phyloP scores from a whole-genome alignment of 2,888 invertebrate species.

The Tricholauxania praeusta region DNA sequence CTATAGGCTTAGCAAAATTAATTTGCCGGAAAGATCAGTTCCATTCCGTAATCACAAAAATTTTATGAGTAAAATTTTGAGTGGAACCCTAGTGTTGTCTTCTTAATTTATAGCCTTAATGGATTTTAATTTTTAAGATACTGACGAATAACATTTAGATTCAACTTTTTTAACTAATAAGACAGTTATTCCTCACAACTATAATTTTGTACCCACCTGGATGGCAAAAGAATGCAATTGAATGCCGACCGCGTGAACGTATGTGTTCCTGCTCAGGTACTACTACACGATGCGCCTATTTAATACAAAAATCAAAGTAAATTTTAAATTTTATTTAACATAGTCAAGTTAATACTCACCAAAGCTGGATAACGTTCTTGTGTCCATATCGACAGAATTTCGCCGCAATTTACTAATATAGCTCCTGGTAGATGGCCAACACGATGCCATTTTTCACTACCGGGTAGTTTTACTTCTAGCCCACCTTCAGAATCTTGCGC shows the following conservation, averaged over 20 bases:
- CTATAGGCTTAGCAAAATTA: no score
- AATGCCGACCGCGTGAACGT: constrained; percentile 77
- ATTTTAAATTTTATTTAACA: constrained; percentile 7
- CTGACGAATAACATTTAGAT: neutral
- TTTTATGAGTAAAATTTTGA: no score
- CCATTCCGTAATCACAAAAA: no score
- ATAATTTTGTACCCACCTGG: constrained; percentile 70
- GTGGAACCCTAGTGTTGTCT: no score
- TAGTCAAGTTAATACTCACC: constrained; percentile 62
- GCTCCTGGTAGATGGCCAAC: constrained; percentile 83
- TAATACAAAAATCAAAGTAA: constrained; percentile 15
- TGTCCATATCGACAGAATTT: constrained; percentile 82
- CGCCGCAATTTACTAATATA: constrained; percentile 81
- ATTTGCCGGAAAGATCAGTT: no score
- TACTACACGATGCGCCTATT: constrained; percentile 78
- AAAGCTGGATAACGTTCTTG: constrained; percentile 77
- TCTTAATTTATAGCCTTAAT: no score
- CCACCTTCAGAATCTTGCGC: constrained; percentile 83
- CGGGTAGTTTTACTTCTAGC: constrained; percentile 73
- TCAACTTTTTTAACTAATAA: neutral
- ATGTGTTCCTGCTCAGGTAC: constrained; percentile 76
- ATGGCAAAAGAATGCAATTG: constrained; percentile 82
- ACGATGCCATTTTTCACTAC: constrained; percentile 78
- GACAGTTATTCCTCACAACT: neutral
- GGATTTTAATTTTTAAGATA: no score